Base-by-base conservation (phyloP, 30 jellyfish, hydroid and myxozoan genomes). In the Hydractinia symbiolongicarpus region DNA sequence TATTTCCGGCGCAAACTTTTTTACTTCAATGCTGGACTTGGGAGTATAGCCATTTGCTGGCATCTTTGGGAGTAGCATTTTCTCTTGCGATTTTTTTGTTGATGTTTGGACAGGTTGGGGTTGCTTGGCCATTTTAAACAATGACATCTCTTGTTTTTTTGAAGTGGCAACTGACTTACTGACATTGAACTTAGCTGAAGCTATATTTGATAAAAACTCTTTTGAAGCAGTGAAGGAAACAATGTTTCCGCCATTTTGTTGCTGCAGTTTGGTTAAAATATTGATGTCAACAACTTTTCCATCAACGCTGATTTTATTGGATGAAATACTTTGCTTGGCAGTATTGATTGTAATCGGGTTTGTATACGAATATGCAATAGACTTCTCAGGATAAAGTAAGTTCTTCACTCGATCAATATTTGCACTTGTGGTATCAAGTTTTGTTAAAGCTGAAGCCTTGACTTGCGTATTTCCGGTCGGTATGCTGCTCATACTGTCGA, bases 1-100 rank as follows among this genome's bases (percentile, higher is more conserved):
- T 60, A 71, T 71, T 71, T 71, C 80, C n/a, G 80, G 80, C n/a
- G 54, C 80, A 71, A 71, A 71, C n/a, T 71, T 71, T 60, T 71
- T 71, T 4, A 71, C 54, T 20, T 71, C 80, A 7, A 71, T 20
- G 51, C 61, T 20, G 40, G 52, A n/a, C 40, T 64, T 64, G 74
- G 74, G 9, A 7, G 40, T 13, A 44, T n/a, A 64, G 40, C 74
- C 16, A 6, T 64, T 7, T 20, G 66, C 61, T 15, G 44, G 55
- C 69, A 67, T 71, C 51, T 71, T 71, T 19, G 80, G 80, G 55
- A 71, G 61, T 50, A 71, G n/a, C 60, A 71, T 7, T 71, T 71
- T 71, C n/a, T 71, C 80, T 20, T 71, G 80, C 4, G 44, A 19
- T 13, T 54, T 20, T 15, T 71, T 71, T 20, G 11, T 54, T 14